Evolutionary conservation across 2,797 vertebrate genomes (phyloP).

Genomic region (Mormyrus proboscirostris): DNA sequence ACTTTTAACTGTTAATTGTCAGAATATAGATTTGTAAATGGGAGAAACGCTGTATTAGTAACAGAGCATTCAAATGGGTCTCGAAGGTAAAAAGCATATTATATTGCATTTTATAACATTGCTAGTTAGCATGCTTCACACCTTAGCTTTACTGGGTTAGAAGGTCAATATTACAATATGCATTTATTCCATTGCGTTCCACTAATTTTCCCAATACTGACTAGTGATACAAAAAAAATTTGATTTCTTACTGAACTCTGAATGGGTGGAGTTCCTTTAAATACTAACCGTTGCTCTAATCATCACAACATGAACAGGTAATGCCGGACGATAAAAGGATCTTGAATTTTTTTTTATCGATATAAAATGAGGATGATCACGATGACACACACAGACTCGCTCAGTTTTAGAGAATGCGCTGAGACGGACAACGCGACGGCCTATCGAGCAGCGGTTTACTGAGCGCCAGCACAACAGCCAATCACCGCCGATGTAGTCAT

Average conservation of each 20-base stretch:
- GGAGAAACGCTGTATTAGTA: not conserved
- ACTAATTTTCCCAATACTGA: not conserved
- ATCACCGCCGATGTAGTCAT: too few relatives aligned
- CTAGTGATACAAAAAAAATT: not conserved
- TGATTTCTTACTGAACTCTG: not conserved
- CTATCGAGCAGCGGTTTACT: too few relatives aligned
- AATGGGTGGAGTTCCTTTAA: not conserved
- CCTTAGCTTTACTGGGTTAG: not conserved
- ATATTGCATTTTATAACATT: not conserved
- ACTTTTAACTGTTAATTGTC: not conserved
- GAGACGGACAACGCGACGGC: too few relatives aligned
- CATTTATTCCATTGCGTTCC: not conserved
- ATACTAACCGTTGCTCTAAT: not conserved
- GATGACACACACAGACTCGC: too few relatives aligned
- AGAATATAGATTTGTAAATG: not conserved
- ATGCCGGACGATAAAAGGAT: too few relatives aligned
- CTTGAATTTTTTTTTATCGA: too few relatives aligned
- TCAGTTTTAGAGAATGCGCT: too few relatives aligned
- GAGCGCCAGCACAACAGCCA: too few relatives aligned
- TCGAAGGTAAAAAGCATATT: not conserved
- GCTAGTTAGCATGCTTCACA: not conserved
- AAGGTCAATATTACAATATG: not conserved
- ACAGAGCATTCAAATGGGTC: not conserved
- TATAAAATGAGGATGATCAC: too few relatives aligned
- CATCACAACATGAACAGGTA: not conserved